Conservation (phyloP, 2,888 invertebrate species). For the Tetranychus truncatus region DNA sequence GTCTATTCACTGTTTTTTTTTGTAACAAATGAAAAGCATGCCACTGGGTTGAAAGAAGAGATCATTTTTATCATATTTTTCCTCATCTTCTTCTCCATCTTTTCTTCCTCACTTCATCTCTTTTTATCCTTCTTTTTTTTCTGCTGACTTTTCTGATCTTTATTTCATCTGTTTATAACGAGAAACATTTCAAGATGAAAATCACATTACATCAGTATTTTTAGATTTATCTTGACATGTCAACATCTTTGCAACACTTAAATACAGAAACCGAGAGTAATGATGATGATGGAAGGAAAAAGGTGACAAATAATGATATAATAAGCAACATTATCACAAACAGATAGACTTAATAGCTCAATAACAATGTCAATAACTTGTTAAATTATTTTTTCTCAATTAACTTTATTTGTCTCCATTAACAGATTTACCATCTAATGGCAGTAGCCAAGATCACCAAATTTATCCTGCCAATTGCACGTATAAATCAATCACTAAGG, state of each 20-base stretch:
- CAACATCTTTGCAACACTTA: not conserved
- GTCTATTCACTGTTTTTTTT: not conserved
- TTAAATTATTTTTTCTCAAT: too few species aligned
- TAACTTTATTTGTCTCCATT: not conserved
- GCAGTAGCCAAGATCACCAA: too few species aligned
- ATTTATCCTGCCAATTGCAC: too few species aligned
- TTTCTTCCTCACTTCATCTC: not conserved
- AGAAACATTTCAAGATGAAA: not conserved
- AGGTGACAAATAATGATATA: too few species aligned
- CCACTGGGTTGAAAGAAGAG: too few species aligned
- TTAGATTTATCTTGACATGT: not conserved
- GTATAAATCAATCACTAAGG: too few species aligned
- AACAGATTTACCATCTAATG: not conserved
- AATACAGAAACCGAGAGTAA: too few species aligned
- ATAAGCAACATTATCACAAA: too few species aligned
- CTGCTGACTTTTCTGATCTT: not conserved
- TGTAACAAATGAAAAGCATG: not conserved
- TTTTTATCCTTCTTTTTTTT: not conserved
- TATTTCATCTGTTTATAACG: not conserved
- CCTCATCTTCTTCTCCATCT: conserved; percentile 5
- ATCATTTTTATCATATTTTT: not conserved
- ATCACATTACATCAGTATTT: not conserved
- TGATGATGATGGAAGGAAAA: too few species aligned
- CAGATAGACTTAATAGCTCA: too few species aligned
- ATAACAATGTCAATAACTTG: too few species aligned